phyloP scores from a whole-genome alignment of 2,113 vertebrate genomes.

The Oreochromis spilurus region DNA sequence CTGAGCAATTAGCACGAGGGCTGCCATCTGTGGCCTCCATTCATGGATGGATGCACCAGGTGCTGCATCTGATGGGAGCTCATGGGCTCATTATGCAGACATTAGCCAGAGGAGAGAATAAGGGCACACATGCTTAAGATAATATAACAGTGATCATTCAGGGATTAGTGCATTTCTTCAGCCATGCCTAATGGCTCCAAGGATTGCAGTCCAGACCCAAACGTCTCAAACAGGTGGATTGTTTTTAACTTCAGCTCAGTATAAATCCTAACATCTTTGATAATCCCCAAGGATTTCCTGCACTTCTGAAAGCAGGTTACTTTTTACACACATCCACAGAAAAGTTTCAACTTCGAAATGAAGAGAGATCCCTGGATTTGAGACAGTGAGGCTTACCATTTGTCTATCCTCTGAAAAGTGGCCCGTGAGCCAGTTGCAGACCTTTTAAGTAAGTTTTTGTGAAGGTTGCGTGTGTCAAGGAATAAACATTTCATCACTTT shows the following conservation, averaged over 20 bases:
- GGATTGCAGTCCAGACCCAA: not conserved
- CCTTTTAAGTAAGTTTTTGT: not conserved
- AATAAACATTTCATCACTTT: not conserved
- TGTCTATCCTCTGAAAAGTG: not conserved
- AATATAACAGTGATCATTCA: not conserved
- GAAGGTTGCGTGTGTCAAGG: not conserved
- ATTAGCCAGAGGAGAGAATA: constrained; percentile 9
- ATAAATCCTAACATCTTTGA: not conserved
- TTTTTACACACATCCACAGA: not conserved
- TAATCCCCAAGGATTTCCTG: not conserved
- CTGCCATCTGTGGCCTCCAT: constrained; percentile 12
- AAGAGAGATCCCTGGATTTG: not conserved
- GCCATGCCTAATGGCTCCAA: not conserved
- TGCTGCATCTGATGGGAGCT: constrained; percentile 7
- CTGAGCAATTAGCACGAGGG: constrained; percentile 3
- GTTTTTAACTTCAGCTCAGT: no score
- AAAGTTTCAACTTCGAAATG: not conserved
- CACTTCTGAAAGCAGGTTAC: not conserved
- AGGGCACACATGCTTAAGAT: not conserved
- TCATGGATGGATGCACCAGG: constrained; percentile 3
- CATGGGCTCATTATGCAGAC: not conserved
- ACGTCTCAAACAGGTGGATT: not conserved
- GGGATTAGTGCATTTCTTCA: not conserved
- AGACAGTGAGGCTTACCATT: not conserved
- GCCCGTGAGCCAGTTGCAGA: not conserved